These are phyloP conservation scores for Drosophila nasuta DNA, from an alignment of 1,140 invertebrate genomes.

Conservation along the genomic window DNA sequence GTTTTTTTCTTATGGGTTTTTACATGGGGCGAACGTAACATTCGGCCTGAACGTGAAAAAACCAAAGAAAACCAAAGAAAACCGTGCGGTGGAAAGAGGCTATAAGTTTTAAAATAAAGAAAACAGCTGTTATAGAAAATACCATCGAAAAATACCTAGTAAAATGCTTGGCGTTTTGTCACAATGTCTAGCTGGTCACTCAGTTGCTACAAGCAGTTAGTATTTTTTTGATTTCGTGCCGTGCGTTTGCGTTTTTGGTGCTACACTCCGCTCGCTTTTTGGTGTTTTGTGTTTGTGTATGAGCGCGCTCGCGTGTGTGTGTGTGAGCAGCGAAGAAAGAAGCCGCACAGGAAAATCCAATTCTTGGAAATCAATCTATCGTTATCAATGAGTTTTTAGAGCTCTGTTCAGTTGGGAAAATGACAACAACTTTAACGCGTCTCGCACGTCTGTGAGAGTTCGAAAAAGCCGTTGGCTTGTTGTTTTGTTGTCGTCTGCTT, in stretches of 20 bases:
- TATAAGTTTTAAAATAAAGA: not conserved
- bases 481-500: conserved; percentile 2
- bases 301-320: conserved; percentile 28
- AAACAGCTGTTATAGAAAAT: conserved; percentile 2
- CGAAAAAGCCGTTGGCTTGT: conserved; percentile 15
- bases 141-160: not conserved
- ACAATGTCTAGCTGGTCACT: conserved; percentile 3
- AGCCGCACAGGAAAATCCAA: conserved; percentile 66
- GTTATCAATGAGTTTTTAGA: conserved; percentile 68
- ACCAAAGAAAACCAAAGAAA: too few relatives aligned
- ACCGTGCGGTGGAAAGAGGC: too few relatives aligned
- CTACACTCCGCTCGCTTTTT: conserved; percentile 24
- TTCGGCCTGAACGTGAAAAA: too few relatives aligned
- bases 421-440: conserved; percentile 45
- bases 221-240: conserved; percentile 54
- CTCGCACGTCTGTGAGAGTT: not conserved
- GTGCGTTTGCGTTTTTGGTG: conserved; percentile 23
- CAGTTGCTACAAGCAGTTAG: not conserved
- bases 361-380: conserved; percentile 60
- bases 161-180: not conserved
- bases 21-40: too few relatives aligned
- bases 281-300: conserved; percentile 37
- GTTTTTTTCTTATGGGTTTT: too few relatives aligned
- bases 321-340: conserved; percentile 46
- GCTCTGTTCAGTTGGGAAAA: conserved; percentile 33